Conservation (phyloP, 2,113 vertebrate genomes). For the Melanerpes formicivorus region DNA sequence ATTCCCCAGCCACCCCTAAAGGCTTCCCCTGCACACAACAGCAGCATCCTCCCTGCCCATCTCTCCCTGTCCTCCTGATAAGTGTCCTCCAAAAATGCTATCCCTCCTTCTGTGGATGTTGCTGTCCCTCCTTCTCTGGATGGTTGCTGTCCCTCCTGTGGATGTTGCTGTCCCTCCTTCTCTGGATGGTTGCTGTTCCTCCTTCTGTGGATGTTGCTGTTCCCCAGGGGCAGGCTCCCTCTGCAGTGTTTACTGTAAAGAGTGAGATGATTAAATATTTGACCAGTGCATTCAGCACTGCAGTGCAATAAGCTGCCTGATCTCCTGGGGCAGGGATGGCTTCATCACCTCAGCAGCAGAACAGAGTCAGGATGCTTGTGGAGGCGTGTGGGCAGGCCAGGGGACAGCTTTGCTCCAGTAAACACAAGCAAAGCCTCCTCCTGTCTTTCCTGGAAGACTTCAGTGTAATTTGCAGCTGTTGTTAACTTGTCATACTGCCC, state of each 20-base stretch:
- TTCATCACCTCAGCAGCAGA: constrained; percentile 15
- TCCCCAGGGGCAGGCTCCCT: constrained; percentile 31
- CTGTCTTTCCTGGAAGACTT: constrained; percentile 4
- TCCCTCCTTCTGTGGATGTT: neutral
- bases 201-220: neutral
- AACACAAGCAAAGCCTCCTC: neutral
- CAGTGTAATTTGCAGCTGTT: neutral
- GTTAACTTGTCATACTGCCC: neutral
- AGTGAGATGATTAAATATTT: constrained; percentile 39
- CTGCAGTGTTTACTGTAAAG: neutral
- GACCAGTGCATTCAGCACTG: constrained; percentile 27
- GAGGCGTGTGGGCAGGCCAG: neutral
- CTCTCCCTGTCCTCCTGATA: neutral
- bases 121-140: neutral
- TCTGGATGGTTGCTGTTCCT: neutral
- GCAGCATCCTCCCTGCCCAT: neutral
- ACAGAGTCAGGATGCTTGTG: neutral
- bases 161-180: neutral
- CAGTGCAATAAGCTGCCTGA: constrained; percentile 37
- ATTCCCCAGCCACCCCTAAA: neutral
- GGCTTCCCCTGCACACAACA: neutral
- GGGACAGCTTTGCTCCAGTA: neutral
- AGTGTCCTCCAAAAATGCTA: neutral
- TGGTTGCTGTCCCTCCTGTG: neutral
- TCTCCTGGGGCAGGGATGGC: constrained; percentile 4